Base-by-base conservation (phyloP, 2,113 vertebrate genomes). In the Tupaia tana region DNA sequence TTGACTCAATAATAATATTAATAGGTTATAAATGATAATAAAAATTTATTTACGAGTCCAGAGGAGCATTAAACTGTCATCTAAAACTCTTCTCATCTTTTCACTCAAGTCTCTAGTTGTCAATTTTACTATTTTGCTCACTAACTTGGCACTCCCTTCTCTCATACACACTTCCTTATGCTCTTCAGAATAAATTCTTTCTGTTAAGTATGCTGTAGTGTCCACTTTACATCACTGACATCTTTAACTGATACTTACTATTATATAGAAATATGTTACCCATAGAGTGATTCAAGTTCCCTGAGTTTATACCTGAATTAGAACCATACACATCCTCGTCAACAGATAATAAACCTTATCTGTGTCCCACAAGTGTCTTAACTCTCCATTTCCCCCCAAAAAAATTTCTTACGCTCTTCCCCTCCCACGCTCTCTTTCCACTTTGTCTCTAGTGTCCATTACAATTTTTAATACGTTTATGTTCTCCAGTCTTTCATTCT, bases 1-100 rank as follows among this genome's bases (percentile, higher is more conserved):
- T 97, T 81, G 71, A 91, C 73, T 87, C 83, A 95, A 80, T 66
- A 78, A 95, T 88, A 15, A 3, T 43, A 61, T 82, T 58, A 90
- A 66, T 6, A 64, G 5, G 63, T 54, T 64, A 18, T 3, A 54
- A n/a, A 81, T 12, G 4, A 80, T 78, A 25, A 93, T 70, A 85
- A 90, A 82, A 84, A 61, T 19, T 83, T 34, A 67, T 15, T 85
- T 16, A 4, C 64, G 5, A 77, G 6, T 24, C 71, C 31, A 66
- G 78, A 92, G 6, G 11, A 66, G 8, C 15, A 70, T 74, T 86
- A 1, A 95, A 64, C 25, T 77, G 2, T 71, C 34, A 71, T 25
- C 18, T 70, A 59, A 79, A 58, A 89, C 1, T 2, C 24, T n/a
- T 84, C 13, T 13, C 69, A 27, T 24, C 6, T 24, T 93, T 85